Evolutionary conservation across 1,140 invertebrate species (phyloP).

Genomic region (Pachypeltis micranthus): DNA sequence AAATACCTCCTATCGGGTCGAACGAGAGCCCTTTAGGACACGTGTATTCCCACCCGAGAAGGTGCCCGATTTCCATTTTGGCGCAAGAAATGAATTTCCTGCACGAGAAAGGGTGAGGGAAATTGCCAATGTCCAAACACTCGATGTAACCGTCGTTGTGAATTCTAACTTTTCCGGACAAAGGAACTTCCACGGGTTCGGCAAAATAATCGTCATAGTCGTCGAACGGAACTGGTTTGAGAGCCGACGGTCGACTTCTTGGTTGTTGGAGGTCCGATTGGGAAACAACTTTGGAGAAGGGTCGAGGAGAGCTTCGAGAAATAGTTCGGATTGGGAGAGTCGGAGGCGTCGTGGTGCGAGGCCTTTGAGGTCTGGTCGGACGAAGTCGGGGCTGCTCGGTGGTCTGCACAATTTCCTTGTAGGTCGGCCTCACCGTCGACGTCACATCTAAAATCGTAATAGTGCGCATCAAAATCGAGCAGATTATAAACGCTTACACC

Average conservation of each 20-base stretch:
- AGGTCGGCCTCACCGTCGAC: conserved; percentile 30
- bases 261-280: conserved; percentile 37
- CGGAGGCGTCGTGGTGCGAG: conserved; percentile 28
- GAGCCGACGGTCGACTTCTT: conserved; percentile 23
- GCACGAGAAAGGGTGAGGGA: conserved; percentile 75
- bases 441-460: conserved; percentile 27
- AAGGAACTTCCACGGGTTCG: conserved; percentile 34
- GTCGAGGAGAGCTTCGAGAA: conserved; percentile 18
- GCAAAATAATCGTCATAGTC: conserved; percentile 33
- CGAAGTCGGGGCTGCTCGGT: neutral
- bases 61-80: conserved; percentile 58
- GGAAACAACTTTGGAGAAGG: conserved; percentile 26
- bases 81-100: conserved; percentile 81
- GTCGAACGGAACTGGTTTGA: conserved; percentile 27
- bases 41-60: conserved; percentile 73
- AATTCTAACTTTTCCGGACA: conserved; percentile 44
- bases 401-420: conserved; percentile 24
- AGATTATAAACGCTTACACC: no score
- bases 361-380: neutral
- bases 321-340: conserved; percentile 14
- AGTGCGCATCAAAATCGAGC: neutral
- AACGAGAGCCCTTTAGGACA: conserved; percentile 72
- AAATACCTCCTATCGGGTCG: conserved; percentile 77
- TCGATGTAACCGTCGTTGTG: conserved; percentile 51
- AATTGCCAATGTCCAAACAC: conserved; percentile 76